phyloP scores from a whole-genome alignment of 2,888 invertebrate species.

The Agrotis puta region DNA sequence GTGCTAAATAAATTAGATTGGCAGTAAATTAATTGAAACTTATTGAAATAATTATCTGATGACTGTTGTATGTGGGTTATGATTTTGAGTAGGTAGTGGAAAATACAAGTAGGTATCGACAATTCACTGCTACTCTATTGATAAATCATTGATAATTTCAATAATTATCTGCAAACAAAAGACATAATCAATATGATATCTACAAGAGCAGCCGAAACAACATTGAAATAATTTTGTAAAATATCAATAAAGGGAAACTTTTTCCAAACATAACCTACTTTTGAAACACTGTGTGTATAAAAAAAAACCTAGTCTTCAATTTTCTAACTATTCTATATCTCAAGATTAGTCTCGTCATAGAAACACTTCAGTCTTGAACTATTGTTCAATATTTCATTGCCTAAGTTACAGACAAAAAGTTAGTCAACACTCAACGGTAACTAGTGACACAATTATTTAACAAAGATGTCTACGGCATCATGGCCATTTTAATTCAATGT shows the following conservation, averaged over 20 bases:
- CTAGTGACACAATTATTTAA: not conserved
- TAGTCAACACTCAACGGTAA: not conserved
- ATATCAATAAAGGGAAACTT: not conserved
- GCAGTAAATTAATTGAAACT: slow-evolving; percentile 15
- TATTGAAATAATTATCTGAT: not conserved
- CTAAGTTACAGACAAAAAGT: not conserved
- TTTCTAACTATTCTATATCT: not conserved
- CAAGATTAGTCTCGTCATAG: slow-evolving; percentile 13
- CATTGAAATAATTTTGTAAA: not conserved
- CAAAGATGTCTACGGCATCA: slow-evolving; percentile 3
- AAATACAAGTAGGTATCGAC: not conserved
- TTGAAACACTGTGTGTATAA: slow-evolving; percentile 16
- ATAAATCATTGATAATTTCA: slow-evolving; percentile 6
- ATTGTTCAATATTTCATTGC: slow-evolving; percentile 9
- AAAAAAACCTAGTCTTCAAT: slow-evolving; percentile 7
- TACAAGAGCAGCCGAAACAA: not conserved
- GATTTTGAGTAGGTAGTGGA: not conserved
- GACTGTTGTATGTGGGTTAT: not conserved
- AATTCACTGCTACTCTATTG: slow-evolving; percentile 3
- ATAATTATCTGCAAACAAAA: not conserved
- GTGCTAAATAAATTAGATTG: slow-evolving; percentile 4
- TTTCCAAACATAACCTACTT: slow-evolving; percentile 13
- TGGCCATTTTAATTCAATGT: not conserved
- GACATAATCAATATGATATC: not conserved
- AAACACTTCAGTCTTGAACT: not conserved